Percentiles rank a stretch among this genome's conserved stretches.
phyloP scores from a whole-genome alignment of 2,888 invertebrate species.

The Lepeophtheirus nordmannii region DNA sequence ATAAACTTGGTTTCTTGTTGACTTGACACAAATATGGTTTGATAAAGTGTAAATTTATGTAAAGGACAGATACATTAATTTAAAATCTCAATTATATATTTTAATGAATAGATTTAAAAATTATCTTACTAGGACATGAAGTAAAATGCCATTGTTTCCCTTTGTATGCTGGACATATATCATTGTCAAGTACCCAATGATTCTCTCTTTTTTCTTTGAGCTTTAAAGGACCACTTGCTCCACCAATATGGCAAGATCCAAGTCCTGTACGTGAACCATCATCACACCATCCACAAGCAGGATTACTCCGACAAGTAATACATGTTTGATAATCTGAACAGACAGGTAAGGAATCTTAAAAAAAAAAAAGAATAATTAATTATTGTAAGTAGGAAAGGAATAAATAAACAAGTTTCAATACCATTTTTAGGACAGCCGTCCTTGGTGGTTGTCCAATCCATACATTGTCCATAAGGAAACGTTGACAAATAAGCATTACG shows the following conservation, averaged over 20 bases:
- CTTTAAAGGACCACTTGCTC: conserved; percentile 38
- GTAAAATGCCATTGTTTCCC: conserved; percentile 75
- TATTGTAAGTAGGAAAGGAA: too few species aligned
- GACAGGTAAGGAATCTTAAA: conserved; percentile 27
- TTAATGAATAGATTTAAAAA: too few species aligned
- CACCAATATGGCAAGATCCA: conserved; percentile 75
- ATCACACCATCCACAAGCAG: conserved; percentile 96
- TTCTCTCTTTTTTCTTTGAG: conserved; percentile 30
- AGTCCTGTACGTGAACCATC: conserved; percentile 79
- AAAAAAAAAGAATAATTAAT: conserved; percentile 30
- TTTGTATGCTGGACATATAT: conserved; percentile 42
- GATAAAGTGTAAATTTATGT: too few species aligned
- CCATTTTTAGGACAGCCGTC: conserved; percentile 25
- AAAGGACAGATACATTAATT: too few species aligned
- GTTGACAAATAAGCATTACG: conserved; percentile 92
- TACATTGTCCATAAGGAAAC: conserved; percentile 92
- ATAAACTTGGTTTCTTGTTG: too few species aligned
- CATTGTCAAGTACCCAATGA: conserved; percentile 31
- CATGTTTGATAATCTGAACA: conserved; percentile 28
- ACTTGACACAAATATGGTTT: too few species aligned
- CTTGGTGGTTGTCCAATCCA: conserved; percentile 69
- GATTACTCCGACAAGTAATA: conserved; percentile 58
- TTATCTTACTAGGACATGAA: conserved; percentile 53
- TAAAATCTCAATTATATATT: too few species aligned
- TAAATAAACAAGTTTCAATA: background rate